Percentiles rank a stretch among this genome's conserved stretches.
These are phyloP conservation scores for Lepas anatifera DNA, from an alignment of 2,888 invertebrate genomes.

Conservation along the genomic window DNA sequence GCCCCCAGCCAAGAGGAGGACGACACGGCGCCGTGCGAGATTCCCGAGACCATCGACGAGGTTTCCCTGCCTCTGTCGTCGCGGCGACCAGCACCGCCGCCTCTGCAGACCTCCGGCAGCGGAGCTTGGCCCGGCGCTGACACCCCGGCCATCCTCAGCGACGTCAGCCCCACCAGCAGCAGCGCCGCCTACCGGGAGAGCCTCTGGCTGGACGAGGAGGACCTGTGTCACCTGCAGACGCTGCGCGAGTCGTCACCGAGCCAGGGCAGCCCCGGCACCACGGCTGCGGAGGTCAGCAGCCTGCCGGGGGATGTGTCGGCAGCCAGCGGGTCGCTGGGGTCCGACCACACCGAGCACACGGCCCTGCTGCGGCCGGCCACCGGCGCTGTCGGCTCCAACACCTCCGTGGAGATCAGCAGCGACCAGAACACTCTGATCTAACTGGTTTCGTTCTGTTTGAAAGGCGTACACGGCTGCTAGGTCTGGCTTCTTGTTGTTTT, in stretches of 20 bases:
- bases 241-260: neutral
- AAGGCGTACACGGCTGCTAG: too few relatives aligned
- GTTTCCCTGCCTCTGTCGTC: neutral
- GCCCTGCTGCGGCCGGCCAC: neutral
- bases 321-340: neutral
- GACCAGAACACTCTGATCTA: conserved; percentile 10
- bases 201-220: neutral
- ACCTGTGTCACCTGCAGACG: neutral
- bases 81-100: neutral
- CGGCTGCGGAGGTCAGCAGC: conserved; percentile 3
- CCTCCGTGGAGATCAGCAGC: neutral
- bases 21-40: neutral
- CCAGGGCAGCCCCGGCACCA: neutral
- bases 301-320: conserved; percentile 11
- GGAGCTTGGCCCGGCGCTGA: neutral
- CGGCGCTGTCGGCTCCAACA: neutral
- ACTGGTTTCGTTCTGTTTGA: too few relatives aligned
- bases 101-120: neutral
- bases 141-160: neutral
- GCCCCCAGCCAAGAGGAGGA: too few relatives aligned
- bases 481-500: too few relatives aligned
- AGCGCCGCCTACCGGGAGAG: conserved; percentile 13
- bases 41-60: conserved; percentile 9
- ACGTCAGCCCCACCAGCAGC: conserved; percentile 10
- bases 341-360: conserved; percentile 6